phyloP scores from a whole-genome alignment of 2,797 vertebrate genomes.

The Sebastes reedi region DNA sequence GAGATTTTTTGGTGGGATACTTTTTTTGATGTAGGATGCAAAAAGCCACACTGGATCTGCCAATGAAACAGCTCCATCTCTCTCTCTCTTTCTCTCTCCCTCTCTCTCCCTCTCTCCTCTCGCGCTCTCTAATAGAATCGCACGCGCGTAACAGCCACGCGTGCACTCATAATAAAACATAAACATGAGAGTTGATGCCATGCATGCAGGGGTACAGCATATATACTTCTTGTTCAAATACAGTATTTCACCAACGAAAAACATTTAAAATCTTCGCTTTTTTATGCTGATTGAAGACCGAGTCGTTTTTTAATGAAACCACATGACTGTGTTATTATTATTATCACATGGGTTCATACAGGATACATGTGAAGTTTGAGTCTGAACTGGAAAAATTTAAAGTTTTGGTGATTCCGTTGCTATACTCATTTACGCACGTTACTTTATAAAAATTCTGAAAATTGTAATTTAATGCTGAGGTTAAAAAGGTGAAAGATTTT shows the following conservation, averaged over 20 bases:
- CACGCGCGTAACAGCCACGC: conserved; percentile 2
- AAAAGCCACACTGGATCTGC: conserved; percentile 39
- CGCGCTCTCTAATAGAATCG: not conserved
- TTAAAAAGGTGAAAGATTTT: not conserved
- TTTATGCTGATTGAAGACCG: not conserved
- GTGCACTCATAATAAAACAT: not conserved
- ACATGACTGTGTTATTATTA: not conserved
- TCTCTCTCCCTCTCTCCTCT: not conserved
- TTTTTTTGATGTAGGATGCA: conserved; percentile 62
- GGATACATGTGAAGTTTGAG: not conserved
- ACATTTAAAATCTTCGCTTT: not conserved
- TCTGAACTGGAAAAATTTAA: not conserved
- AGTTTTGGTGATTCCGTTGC: not conserved
- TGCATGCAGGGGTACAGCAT: not conserved
- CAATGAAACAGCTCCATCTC: conserved; percentile 53
- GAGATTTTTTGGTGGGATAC: conserved; percentile 54
- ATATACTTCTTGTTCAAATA: not conserved
- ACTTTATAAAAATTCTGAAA: not conserved
- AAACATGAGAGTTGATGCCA: not conserved
- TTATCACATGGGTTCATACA: not conserved
- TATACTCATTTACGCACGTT: not conserved
- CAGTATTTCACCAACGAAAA: not conserved
- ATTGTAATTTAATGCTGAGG: no score
- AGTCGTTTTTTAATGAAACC: not conserved
- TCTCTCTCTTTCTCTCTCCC: conserved; percentile 2